Evolutionary conservation across 1,140 invertebrate species (phyloP).

Genomic region (Drosophila paulistorum): DNA sequence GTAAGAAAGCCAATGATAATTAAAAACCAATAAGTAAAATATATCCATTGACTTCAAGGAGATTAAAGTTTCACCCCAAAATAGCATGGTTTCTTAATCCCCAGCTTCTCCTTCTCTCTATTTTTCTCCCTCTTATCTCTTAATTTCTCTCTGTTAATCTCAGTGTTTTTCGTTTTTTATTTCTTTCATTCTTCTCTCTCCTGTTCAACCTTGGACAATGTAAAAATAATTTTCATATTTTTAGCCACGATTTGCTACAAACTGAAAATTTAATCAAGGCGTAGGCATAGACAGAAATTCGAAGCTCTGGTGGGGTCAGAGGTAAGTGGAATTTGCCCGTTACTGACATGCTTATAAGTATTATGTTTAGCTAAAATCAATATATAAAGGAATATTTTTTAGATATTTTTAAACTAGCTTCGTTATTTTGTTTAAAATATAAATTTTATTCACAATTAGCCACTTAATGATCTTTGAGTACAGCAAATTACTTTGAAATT

Average conservation of each 20-base stretch:
- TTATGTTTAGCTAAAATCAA: not conserved
- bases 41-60: conserved; percentile 16
- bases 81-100: not conserved
- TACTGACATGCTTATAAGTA: not conserved
- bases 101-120: not conserved
- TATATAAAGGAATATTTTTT: not conserved
- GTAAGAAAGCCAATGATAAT: conserved; percentile 59
- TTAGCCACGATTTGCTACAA: not conserved
- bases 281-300: not conserved
- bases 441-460: too few relatives aligned
- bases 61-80: conserved; percentile 9
- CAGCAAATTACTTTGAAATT: too few relatives aligned
- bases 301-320: not conserved
- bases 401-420: too few relatives aligned
- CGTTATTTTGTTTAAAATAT: too few relatives aligned
- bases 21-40: conserved; percentile 64
- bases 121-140: not conserved
- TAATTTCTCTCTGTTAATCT: too few relatives aligned
- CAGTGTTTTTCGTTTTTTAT: too few relatives aligned
- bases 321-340: not conserved
- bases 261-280: conserved; percentile 3
- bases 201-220: not conserved
- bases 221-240: conserved; percentile 12
- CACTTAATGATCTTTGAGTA: too few relatives aligned
- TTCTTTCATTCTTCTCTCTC: not conserved